Conservation (phyloP, 1,140 invertebrate genomes). For the Eumaeus atala region DNA sequence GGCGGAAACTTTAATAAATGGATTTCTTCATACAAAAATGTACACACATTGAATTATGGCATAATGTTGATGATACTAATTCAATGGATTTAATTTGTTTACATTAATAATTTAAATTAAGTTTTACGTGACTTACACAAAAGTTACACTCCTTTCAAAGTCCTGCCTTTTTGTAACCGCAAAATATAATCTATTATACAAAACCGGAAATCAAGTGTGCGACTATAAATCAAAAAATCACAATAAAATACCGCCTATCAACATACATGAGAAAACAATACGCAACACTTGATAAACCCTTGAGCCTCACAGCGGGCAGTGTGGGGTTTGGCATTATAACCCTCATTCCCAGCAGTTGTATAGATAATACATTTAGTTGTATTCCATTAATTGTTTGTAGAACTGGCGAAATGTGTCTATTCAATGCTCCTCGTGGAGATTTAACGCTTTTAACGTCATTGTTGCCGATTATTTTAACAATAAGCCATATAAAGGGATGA, state of each 20-base stretch:
- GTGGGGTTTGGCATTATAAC: slow-evolving; percentile 3
- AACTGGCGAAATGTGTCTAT: slow-evolving; percentile 4
- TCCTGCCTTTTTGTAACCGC: slow-evolving; percentile 7
- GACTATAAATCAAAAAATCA: slow-evolving; percentile 28
- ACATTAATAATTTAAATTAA: no score
- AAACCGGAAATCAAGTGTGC: slow-evolving; percentile 11
- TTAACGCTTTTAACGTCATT: slow-evolving; percentile 18
- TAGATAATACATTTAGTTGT: neutral
- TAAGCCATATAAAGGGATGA: slow-evolving; percentile 16
- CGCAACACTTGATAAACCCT: slow-evolving; percentile 31
- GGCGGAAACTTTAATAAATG: no score
- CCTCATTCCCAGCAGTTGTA: slow-evolving; percentile 2
- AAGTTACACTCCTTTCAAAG: slow-evolving; percentile 5
- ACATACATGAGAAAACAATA: slow-evolving; percentile 34
- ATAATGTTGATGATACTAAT: no score
- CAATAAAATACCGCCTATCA: slow-evolving; percentile 40
- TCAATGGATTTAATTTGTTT: no score
- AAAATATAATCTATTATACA: slow-evolving; percentile 30
- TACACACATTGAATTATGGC: no score
- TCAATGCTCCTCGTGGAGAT: slow-evolving; percentile 8
- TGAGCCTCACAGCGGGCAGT: slow-evolving; percentile 37
- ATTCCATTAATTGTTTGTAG: neutral
- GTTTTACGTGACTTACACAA: neutral
- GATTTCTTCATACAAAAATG: no score
- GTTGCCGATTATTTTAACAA: slow-evolving; percentile 16